Conservation (phyloP, 2,113 vertebrate species). For the Hippocampus guttulatus region DNA sequence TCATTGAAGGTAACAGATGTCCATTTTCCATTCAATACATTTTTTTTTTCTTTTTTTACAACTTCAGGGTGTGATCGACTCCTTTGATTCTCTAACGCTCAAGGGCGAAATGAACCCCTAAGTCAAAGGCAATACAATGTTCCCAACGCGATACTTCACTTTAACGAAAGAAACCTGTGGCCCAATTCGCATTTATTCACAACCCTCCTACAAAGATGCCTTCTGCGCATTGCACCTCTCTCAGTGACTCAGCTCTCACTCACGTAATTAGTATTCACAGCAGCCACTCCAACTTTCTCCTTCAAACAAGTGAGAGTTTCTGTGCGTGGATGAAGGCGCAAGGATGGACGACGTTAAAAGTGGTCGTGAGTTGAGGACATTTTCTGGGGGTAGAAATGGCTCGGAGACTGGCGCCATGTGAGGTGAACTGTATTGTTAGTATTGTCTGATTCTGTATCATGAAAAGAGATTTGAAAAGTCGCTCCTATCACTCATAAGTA, state of each 20-base stretch:
- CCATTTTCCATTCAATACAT: neutral
- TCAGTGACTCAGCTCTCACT: constrained; percentile 65
- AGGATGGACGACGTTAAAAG: neutral
- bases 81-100: neutral
- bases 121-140: neutral
- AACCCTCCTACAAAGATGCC: constrained; percentile 17
- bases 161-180: neutral
- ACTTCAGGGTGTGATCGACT: neutral
- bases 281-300: constrained; percentile 44
- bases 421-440: neutral
- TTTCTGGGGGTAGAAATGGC: neutral
- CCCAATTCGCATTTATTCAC: neutral
- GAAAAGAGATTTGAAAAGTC: neutral
- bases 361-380: constrained; percentile 1
- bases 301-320: constrained; percentile 19
- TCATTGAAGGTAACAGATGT: constrained; percentile 87
- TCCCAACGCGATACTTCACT: neutral
- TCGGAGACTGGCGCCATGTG: neutral
- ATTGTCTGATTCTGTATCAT: neutral
- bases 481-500: neutral
- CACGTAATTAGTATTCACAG: constrained; percentile 64
- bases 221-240: constrained; percentile 53
- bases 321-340: neutral
- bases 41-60: neutral
- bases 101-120: neutral